Evolutionary conservation across 1,140 invertebrate species (phyloP).

Genomic region (Spodoptera frugiperda): DNA sequence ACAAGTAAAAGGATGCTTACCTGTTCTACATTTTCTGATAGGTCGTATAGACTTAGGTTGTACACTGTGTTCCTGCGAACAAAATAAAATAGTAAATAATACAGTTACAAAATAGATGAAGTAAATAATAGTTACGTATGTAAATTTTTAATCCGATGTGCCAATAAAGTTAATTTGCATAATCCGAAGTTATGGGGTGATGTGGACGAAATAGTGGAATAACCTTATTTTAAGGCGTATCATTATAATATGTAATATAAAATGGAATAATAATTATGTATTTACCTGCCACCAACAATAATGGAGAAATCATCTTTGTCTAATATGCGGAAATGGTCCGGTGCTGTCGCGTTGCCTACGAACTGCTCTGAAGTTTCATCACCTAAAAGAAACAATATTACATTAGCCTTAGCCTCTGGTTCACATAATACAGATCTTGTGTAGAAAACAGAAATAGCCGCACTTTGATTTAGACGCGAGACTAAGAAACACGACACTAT

Average conservation of each 20-base stretch:
- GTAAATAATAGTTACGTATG: not conserved
- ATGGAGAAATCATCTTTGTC: slow-evolving; percentile 84
- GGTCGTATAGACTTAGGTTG: slow-evolving; percentile 81
- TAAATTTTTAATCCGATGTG: not conserved
- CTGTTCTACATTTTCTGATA: slow-evolving; percentile 82
- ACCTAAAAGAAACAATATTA: slow-evolving; percentile 76
- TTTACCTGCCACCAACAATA: slow-evolving; percentile 83
- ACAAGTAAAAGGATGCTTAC: slow-evolving; percentile 60
- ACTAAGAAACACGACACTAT: slow-evolving; percentile 1
- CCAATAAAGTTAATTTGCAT: slow-evolving; percentile 13
- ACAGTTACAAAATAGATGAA: not conserved
- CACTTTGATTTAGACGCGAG: not conserved
- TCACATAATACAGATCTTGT: not conserved
- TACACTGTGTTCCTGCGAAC: slow-evolving; percentile 80
- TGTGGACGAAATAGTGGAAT: slow-evolving; percentile 5
- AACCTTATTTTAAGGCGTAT: not conserved
- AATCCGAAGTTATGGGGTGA: slow-evolving; percentile 2
- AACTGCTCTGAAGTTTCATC: slow-evolving; percentile 83
- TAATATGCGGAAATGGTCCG: slow-evolving; percentile 83
- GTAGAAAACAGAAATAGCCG: not conserved
- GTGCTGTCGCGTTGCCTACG: slow-evolving; percentile 78
- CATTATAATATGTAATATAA: not conserved
- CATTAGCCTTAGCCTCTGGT: slow-evolving; percentile 1
- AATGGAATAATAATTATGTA: slow-evolving; percentile 35
- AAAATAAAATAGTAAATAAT: slow-evolving; percentile 50